Evolutionary conservation across 2,113 vertebrate species (phyloP).

Genomic region (Ondatra zibethicus): DNA sequence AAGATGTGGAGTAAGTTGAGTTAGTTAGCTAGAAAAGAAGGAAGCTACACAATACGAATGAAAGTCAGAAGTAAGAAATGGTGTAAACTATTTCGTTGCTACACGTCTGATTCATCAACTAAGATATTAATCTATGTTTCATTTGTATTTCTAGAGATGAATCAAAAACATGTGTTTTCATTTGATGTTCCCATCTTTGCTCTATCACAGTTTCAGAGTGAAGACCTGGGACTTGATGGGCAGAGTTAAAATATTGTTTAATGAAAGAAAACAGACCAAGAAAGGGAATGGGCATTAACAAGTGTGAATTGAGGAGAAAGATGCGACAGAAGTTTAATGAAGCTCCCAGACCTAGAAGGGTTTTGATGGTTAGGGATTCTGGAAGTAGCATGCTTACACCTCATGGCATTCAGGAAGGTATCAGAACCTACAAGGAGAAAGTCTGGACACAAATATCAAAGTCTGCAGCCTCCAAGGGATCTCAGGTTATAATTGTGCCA

Average conservation of each 20-base stretch:
- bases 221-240: background rate
- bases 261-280: background rate
- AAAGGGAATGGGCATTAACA: background rate
- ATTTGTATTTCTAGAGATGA: background rate
- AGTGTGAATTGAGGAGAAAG: background rate
- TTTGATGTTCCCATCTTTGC: background rate
- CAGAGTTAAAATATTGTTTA: slow-evolving; percentile 40
- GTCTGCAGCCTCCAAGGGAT: background rate
- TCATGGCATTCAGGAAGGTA: background rate
- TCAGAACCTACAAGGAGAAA: background rate
- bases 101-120: background rate
- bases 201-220: background rate
- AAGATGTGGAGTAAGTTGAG: background rate
- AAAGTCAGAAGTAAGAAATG: background rate
- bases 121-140: background rate
- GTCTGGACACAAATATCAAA: background rate
- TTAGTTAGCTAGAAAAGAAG: background rate
- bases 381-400: background rate
- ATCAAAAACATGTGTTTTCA: background rate
- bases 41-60: background rate
- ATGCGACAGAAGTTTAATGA: background rate
- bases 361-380: background rate
- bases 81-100: background rate
- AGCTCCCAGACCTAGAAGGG: background rate
- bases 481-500: background rate